phyloP scores from a whole-genome alignment of 2,888 invertebrate species.

The Globia sparganii region DNA sequence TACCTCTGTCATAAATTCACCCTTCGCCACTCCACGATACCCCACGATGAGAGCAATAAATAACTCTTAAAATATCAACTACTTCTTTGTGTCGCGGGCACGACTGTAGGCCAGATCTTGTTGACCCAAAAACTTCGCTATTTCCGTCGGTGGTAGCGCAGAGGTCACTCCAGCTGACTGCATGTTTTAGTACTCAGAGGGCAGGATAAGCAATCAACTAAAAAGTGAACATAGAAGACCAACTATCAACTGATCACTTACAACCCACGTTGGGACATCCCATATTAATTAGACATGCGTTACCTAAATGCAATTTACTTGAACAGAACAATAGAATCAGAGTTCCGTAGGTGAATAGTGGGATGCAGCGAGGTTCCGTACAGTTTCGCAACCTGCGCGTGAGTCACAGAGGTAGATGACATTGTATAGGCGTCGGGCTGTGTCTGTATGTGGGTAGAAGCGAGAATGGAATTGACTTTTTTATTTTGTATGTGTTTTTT shows the following conservation, averaged over 20 bases:
- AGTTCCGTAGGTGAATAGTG: constrained; percentile 65
- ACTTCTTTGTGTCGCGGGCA: no score
- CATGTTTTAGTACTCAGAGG: no score
- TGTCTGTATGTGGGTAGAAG: constrained; percentile 32
- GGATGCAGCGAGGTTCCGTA: constrained; percentile 59
- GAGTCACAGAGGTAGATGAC: constrained; percentile 53
- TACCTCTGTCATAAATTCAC: no score
- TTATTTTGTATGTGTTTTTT: constrained; percentile 11
- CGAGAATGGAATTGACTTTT: constrained; percentile 30
- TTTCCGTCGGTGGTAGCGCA: no score
- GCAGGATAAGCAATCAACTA: not conserved
- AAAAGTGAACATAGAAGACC: constrained; percentile 10
- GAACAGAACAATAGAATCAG: constrained; percentile 57
- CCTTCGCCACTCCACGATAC: no score
- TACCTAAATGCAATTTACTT: constrained; percentile 54
- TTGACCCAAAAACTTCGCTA: no score
- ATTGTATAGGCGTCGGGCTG: constrained; percentile 33
- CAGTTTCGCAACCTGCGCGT: constrained; percentile 41
- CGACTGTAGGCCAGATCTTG: no score
- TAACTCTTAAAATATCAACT: no score
- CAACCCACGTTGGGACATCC: constrained; percentile 46
- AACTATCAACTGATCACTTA: constrained; percentile 1
- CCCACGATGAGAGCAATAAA: no score
- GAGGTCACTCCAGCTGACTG: no score
- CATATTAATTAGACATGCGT: constrained; percentile 33